A percentile compares a stretch with the other conserved stretches of the same genome.
phyloP scores from a whole-genome alignment of 2,113 vertebrate genomes.

The Lepisosteus osseus region DNA sequence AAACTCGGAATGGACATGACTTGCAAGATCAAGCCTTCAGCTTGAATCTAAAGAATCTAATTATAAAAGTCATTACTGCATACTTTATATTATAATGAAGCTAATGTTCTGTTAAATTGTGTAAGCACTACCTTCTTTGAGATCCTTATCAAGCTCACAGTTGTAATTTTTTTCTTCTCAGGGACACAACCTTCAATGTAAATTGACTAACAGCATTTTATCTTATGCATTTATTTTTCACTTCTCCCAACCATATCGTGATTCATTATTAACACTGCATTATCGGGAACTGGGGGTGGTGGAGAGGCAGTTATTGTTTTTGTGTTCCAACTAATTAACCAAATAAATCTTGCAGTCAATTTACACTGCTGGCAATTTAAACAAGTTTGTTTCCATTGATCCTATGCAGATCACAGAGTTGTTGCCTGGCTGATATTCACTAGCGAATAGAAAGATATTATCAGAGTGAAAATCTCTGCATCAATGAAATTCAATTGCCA shows the following conservation, averaged over 20 bases:
- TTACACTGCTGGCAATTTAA: conserved; percentile 47
- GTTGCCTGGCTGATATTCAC: conserved; percentile 41
- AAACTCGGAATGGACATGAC: not conserved
- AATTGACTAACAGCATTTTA: not conserved
- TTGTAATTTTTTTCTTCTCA: not conserved
- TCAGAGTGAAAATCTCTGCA: conserved; percentile 26
- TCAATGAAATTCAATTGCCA: conserved; percentile 21
- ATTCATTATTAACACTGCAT: not conserved
- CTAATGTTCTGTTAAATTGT: conserved; percentile 12
- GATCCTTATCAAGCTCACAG: not conserved
- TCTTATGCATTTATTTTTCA: not conserved
- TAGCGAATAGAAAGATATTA: conserved; percentile 48
- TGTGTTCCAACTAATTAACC: conserved; percentile 53
- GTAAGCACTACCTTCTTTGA: not conserved
- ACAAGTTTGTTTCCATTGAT: conserved; percentile 52
- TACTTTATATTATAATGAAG: conserved; percentile 2
- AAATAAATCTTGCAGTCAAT: conserved; percentile 58
- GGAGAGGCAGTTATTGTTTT: conserved; percentile 30
- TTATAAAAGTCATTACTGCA: conserved; percentile 15
- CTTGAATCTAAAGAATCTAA: conserved; percentile 12
- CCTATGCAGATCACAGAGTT: not conserved
- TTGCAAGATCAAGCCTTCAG: not conserved
- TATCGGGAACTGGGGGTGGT: conserved; percentile 6
- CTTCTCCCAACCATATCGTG: not conserved
- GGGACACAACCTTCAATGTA: not conserved